Evolutionary conservation across 2,797 vertebrate genomes (phyloP), one percentile per base, ranked within the genome.

Genomic region (Urophycis tenuis): DNA sequence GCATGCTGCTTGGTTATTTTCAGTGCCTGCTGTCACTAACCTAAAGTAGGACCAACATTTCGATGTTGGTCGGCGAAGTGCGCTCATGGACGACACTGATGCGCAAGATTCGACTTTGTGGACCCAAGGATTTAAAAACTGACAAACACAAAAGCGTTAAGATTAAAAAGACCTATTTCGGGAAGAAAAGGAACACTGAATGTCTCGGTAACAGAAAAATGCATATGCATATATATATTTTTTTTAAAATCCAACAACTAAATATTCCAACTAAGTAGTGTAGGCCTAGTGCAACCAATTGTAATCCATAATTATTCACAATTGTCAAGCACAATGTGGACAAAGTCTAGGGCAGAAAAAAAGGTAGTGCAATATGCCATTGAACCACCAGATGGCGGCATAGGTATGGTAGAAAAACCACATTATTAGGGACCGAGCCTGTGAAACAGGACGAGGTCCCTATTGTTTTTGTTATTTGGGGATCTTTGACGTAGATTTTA

Each of bases 21-120:
- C 85, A 87, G 87, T 85, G 78, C 76, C 81, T 82, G 88, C 82
- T 83, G 88, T 90, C 90, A 87, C 89, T 77, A 85, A 74, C 88
- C 81, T 75, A 79, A 82, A 74, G 77, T 78, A 72, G 82, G 86
- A 80, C 82, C 82, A 80, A 75, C 77, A 73, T 86, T 86, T 85
- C 85, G 86, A 77, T 78, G 72, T 36, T 31, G 72, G 73, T 25
- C 70, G 64, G 75, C 33, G 75, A 25, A 30, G 30, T 83, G 45
- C 76, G 64, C 75, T 33, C n/a, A 64, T 12, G 60, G 31, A 73
- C 41, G 70, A 79, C 64, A 71, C 5, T 35, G 75, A 53, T 78
- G 75, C 77, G 36, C 34, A 74, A 31, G 11, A 73, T 75, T 12
- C 11, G 41, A 19, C 39, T 77, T 14, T 19, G 71, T 6, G 60